Percentiles rank a stretch among this genome's conserved stretches.
Conservation (phyloP, 2,888 invertebrate genomes). For the Julus scandinavius region DNA sequence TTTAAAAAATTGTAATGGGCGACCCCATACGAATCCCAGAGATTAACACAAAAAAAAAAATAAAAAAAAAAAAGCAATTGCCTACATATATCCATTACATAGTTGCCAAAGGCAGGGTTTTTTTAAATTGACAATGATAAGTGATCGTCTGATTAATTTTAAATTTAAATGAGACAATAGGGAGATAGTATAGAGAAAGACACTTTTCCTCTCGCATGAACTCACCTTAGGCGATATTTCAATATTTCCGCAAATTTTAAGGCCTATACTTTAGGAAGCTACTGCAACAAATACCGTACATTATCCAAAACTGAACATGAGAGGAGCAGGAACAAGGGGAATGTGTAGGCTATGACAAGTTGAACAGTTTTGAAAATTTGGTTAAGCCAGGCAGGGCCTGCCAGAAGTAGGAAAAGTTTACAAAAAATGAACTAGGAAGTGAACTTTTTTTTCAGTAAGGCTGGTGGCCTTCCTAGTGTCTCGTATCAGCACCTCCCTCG, state of each 20-base stretch:
- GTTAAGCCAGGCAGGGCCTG: neutral
- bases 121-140: neutral
- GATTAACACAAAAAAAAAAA: no score
- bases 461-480: constrained; percentile 34
- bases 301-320: constrained; percentile 19
- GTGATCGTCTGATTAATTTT: neutral
- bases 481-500: constrained; percentile 34
- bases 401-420: constrained; percentile 11
- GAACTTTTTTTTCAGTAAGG: constrained; percentile 17
- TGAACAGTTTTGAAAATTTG: constrained; percentile 34
- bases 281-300: neutral
- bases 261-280: neutral
- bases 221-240: neutral
- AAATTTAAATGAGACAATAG: neutral
- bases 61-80: no score
- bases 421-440: constrained; percentile 38
- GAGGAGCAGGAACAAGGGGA: constrained; percentile 7
- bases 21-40: no score
- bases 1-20: no score
- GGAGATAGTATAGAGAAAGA: neutral
- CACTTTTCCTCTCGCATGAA: neutral
- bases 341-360: constrained; percentile 37
- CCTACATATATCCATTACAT: no score
- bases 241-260: neutral
- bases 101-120: no score